A percentile compares a stretch with the other conserved stretches of the same genome.
Conservation (phyloP, 1,140 invertebrate genomes). For the Heliconius nattereri region DNA sequence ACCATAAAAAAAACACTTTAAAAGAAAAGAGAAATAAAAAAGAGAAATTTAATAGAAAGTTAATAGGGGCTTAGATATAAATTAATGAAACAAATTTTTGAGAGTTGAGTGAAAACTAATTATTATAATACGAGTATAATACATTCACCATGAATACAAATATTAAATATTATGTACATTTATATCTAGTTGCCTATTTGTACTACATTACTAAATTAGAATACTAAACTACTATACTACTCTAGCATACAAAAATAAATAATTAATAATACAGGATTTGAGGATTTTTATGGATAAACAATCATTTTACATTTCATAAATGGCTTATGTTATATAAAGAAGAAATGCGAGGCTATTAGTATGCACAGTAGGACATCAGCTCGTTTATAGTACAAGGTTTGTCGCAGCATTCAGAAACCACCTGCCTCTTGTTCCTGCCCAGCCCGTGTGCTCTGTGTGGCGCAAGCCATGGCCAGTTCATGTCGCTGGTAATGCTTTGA, state of each 20-base stretch:
- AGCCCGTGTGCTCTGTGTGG: slow-evolving; percentile 36
- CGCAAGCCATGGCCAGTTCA: slow-evolving; percentile 42
- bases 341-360: not conserved
- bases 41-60: too few species aligned
- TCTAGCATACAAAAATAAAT: not conserved
- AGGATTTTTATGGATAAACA: not conserved
- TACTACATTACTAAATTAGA: not conserved
- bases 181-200: not conserved
- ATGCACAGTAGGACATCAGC: slow-evolving; percentile 38
- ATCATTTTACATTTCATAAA: not conserved
- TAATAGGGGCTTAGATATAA: too few species aligned
- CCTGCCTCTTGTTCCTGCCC: slow-evolving; percentile 43
- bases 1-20: too few species aligned
- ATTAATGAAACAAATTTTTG: too few species aligned
- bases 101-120: too few species aligned
- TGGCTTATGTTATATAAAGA: not conserved
- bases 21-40: too few species aligned
- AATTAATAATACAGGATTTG: not conserved
- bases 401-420: slow-evolving; percentile 47
- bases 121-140: too few species aligned
- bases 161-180: not conserved
- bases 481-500: too few species aligned
- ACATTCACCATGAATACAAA: not conserved
- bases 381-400: slow-evolving; percentile 44
- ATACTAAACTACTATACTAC: too few species aligned